These are phyloP conservation scores for Stigmatopora argus DNA, from an alignment of 2,113 vertebrate genomes.

Conservation along the genomic window DNA sequence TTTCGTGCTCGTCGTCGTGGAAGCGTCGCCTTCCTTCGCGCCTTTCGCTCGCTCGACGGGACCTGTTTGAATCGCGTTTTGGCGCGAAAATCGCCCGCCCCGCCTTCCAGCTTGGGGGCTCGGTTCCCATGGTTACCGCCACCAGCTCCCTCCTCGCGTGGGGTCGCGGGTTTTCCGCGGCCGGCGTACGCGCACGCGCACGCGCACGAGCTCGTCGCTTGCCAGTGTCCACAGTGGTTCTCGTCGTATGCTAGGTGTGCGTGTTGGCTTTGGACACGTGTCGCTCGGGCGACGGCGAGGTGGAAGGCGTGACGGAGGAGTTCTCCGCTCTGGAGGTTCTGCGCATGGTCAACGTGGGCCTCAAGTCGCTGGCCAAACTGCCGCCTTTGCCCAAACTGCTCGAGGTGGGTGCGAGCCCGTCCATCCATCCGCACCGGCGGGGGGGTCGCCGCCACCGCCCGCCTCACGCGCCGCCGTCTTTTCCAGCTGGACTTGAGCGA, in stretches of 20 bases:
- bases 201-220: background rate
- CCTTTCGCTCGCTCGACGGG: background rate
- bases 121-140: background rate
- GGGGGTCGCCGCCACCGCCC: no score
- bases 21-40: background rate
- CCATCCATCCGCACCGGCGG: no score
- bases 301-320: constrained; percentile 90
- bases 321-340: constrained; percentile 89
- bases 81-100: background rate
- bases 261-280: constrained; percentile 93
- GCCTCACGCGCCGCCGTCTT: background rate
- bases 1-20: background rate
- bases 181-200: background rate
- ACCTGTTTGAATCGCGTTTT: background rate
- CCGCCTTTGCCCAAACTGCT: constrained; percentile 90
- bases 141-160: background rate
- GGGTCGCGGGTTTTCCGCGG: background rate
- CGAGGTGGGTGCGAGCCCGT: constrained; percentile 73
- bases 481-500: constrained; percentile 80
- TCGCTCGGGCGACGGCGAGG: constrained; percentile 83
- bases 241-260: constrained; percentile 68
- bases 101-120: background rate
- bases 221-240: background rate
- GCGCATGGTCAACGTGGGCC: constrained; percentile 89
- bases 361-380: constrained; percentile 85